phyloP scores from a whole-genome alignment of 2,113 vertebrate species.

The Xenus cinereus region DNA sequence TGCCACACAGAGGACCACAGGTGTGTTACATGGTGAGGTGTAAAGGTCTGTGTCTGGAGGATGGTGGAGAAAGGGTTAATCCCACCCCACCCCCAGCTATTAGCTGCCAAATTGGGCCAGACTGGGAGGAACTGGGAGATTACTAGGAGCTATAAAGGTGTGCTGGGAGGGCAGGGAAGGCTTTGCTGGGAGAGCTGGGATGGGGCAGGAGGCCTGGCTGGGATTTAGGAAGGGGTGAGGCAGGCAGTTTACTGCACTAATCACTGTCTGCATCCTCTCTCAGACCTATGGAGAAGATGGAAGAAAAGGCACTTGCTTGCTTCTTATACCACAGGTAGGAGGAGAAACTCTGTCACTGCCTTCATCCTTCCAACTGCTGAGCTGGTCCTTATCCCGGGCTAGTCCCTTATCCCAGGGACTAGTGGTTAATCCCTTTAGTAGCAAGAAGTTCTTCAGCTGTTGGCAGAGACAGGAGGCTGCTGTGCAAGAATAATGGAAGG shows the following conservation, averaged over 20 bases:
- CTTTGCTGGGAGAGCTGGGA: neutral
- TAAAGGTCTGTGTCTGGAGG: neutral
- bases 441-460: neutral
- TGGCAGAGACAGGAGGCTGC: neutral
- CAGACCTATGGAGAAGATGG: neutral
- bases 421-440: neutral
- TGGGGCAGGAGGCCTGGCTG: neutral
- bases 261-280: neutral
- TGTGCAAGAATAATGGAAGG: neutral
- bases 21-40: accelerated
- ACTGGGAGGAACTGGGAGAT: neutral
- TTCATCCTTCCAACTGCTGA: neutral
- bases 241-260: neutral
- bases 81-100: too few relatives aligned
- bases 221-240: neutral
- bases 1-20: neutral
- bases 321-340: neutral
- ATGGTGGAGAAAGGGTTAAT: neutral
- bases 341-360: neutral
- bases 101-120: neutral
- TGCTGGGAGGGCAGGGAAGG: neutral
- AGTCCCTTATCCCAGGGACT: neutral
- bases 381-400: neutral
- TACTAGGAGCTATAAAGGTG: neutral
- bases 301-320: neutral